phyloP scores from a whole-genome alignment of 1,140 invertebrate genomes.

The Spodoptera litura region DNA sequence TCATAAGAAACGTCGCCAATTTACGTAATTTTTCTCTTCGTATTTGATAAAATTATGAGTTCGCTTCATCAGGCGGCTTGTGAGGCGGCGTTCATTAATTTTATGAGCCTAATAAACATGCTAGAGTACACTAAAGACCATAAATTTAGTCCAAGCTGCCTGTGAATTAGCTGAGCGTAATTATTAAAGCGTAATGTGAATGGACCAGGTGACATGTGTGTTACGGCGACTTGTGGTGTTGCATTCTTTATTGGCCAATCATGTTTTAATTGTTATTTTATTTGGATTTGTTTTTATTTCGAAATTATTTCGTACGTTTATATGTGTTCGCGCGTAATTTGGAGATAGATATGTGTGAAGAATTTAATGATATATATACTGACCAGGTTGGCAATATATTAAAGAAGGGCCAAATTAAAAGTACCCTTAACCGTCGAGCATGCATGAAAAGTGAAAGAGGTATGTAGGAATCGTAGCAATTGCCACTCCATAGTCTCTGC shows the following conservation, averaged over 20 bases:
- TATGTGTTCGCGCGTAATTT: too few relatives aligned
- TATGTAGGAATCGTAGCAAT: too few relatives aligned
- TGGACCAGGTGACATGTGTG: constrained; percentile 18
- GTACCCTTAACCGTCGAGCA: too few relatives aligned
- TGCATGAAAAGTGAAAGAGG: too few relatives aligned
- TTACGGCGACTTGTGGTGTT: neutral
- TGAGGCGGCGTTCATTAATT: constrained; percentile 51
- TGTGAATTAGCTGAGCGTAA: constrained; percentile 43
- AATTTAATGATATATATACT: neutral
- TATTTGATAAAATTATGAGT: constrained; percentile 52
- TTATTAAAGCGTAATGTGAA: constrained; percentile 41
- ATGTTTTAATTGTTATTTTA: neutral
- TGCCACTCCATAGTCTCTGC: too few relatives aligned
- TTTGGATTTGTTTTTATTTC: neutral
- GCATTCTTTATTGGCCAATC: neutral
- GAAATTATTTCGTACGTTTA: neutral
- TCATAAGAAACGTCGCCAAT: constrained; percentile 14
- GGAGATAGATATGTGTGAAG: neutral
- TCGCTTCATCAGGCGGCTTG: constrained; percentile 40
- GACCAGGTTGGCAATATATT: too few relatives aligned
- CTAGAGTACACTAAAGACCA: constrained; percentile 44
- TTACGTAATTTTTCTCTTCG: constrained; percentile 33
- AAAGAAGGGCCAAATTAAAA: too few relatives aligned
- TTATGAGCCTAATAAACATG: constrained; percentile 56
- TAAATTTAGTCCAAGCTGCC: constrained; percentile 42